phyloP scores from a whole-genome alignment of 2,797 vertebrate species.

The Erethizon dorsatum region DNA sequence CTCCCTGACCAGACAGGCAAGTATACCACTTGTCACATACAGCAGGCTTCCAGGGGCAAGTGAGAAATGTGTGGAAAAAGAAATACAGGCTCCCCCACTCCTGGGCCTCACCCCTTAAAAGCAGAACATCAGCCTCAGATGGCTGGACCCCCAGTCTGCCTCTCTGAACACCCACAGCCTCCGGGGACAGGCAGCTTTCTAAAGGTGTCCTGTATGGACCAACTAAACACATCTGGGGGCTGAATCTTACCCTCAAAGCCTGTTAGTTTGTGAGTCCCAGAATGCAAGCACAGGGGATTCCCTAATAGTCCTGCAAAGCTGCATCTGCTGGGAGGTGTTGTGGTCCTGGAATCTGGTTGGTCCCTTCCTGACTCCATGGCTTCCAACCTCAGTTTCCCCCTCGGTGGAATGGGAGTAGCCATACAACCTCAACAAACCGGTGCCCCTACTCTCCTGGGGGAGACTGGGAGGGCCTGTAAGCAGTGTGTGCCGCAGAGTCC shows the following conservation, averaged over 20 bases:
- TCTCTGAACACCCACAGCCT: background rate
- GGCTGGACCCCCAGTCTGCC: background rate
- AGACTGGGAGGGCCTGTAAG: background rate
- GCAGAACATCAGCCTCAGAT: background rate
- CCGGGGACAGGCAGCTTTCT: background rate
- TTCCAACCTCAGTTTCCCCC: background rate
- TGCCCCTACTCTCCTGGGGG: background rate
- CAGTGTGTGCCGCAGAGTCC: background rate
- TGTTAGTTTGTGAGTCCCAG: background rate
- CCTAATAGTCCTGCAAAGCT: background rate
- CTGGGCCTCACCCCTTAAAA: conserved; percentile 34
- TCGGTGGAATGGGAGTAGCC: background rate
- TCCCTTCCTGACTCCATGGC: background rate
- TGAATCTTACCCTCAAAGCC: background rate
- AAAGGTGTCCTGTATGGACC: background rate
- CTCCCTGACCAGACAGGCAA: background rate
- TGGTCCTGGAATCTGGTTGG: background rate
- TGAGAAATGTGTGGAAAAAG: background rate
- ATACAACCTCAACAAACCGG: background rate
- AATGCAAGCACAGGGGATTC: background rate
- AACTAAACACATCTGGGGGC: background rate
- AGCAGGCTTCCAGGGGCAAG: background rate
- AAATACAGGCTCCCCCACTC: background rate
- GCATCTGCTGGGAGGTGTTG: background rate
- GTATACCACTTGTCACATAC: background rate